Evolutionary conservation across 2,113 vertebrate genomes (phyloP).

Genomic region (Prunella fulvescens): DNA sequence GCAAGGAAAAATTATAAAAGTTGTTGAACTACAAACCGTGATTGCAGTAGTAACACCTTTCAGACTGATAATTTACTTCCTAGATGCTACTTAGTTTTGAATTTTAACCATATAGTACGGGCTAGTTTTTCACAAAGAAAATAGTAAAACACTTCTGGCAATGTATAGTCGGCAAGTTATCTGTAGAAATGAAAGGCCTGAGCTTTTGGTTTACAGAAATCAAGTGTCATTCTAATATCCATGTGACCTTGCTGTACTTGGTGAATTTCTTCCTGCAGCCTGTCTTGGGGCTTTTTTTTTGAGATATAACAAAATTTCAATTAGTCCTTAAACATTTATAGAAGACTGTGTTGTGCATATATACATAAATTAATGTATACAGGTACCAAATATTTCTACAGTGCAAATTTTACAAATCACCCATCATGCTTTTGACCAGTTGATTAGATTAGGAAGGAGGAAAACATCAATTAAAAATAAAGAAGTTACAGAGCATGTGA

Average conservation of each 20-base stretch:
- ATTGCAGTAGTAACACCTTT: not conserved
- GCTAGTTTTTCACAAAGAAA: not conserved
- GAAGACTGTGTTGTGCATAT: not conserved
- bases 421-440: fast-evolving
- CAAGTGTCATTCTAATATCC: not conserved
- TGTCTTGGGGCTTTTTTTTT: not conserved
- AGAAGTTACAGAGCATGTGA: not conserved
- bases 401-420: not conserved
- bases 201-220: not conserved
- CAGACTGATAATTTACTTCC: not conserved
- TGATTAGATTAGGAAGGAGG: not conserved
- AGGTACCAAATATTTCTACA: not conserved
- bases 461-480: not conserved
- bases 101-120: not conserved
- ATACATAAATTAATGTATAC: not conserved
- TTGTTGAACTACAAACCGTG: not conserved
- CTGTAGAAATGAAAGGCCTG: not conserved
- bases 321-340: not conserved
- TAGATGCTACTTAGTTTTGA: not conserved
- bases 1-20: not conserved
- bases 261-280: not conserved
- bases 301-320: not conserved
- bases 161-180: not conserved
- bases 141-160: not conserved
- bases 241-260: not conserved